Evolutionary conservation across 2,797 vertebrate genomes (phyloP).

Genomic region (Falco columbarius): DNA sequence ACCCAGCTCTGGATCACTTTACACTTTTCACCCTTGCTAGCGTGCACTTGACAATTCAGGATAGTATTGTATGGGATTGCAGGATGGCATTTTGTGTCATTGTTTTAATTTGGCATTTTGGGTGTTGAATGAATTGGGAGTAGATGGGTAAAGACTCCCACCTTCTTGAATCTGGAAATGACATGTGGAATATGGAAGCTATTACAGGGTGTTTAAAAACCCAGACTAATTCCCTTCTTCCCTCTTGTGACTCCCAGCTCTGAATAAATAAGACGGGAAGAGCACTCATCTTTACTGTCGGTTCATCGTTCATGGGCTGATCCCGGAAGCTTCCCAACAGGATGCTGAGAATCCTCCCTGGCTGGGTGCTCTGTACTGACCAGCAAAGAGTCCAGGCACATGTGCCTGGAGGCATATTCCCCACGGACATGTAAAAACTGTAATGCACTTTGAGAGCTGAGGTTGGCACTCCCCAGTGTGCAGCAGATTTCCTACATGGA

Average conservation of each 20-base stretch:
- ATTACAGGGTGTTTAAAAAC: background rate
- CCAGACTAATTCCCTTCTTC: background rate
- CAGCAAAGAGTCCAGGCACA: background rate
- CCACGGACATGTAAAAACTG: background rate
- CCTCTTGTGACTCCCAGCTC: background rate
- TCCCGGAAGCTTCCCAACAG: background rate
- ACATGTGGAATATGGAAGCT: background rate
- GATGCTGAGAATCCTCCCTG: background rate
- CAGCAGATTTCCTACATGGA: background rate
- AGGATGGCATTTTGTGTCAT: background rate
- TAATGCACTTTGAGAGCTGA: background rate
- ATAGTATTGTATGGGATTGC: background rate
- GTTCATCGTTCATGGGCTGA: background rate
- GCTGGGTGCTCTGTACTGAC: background rate
- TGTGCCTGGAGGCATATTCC: background rate
- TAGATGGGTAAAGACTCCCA: background rate
- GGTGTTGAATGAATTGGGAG: background rate
- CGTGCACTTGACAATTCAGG: background rate
- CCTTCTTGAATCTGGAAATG: background rate
- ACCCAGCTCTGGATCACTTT: conserved; percentile 39
- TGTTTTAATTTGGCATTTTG: background rate
- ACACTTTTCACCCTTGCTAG: conserved; percentile 50
- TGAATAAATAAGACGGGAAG: background rate
- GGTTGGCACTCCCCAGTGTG: background rate
- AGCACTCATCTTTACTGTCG: fast-evolving